Percentiles rank a stretch among this genome's conserved stretches.
Evolutionary conservation across 1,140 invertebrate species (phyloP).

Genomic region (Ganaspis sp.): DNA sequence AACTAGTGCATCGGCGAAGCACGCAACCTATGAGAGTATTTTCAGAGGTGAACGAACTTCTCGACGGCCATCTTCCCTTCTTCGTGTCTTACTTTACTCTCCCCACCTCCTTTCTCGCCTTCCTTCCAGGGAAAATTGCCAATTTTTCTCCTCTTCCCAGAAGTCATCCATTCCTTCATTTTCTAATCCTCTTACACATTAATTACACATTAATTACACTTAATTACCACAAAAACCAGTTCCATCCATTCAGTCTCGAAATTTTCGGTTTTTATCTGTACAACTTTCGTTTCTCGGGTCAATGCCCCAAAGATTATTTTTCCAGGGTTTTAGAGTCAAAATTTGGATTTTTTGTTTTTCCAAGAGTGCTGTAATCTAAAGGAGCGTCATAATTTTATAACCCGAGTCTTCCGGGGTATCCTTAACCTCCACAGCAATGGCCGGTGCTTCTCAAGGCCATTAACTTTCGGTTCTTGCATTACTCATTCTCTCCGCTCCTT

Average conservation of each 20-base stretch:
- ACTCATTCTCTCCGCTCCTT: slow-evolving; percentile 28
- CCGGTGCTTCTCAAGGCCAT: slow-evolving; percentile 28
- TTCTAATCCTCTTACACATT: background rate
- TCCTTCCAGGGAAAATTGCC: slow-evolving; percentile 60
- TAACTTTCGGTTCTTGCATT: slow-evolving; percentile 31
- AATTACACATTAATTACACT: background rate
- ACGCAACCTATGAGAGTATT: slow-evolving; percentile 72
- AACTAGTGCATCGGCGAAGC: slow-evolving; percentile 72
- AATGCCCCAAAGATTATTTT: background rate
- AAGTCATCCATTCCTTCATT: background rate
- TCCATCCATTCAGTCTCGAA: background rate
- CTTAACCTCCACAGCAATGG: slow-evolving; percentile 12
- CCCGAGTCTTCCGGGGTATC: slow-evolving; percentile 26
- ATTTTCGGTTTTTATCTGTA: background rate
- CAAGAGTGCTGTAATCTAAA: slow-evolving; percentile 1
- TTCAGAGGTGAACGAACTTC: slow-evolving; percentile 73
- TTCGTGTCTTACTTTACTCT: slow-evolving; percentile 67
- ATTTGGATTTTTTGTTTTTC: background rate
- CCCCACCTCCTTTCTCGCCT: slow-evolving; percentile 43
- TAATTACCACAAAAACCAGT: background rate
- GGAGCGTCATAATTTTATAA: slow-evolving; percentile 20
- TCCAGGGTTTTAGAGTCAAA: too few relatives aligned
- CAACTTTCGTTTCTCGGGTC: background rate
- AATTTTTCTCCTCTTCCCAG: slow-evolving; percentile 57
- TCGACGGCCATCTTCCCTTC: slow-evolving; percentile 60